Percentiles rank a stretch among this genome's conserved stretches.
These are phyloP conservation scores for Galago senegalensis DNA, from an alignment of 2,797 vertebrate species.

Conservation along the genomic window DNA sequence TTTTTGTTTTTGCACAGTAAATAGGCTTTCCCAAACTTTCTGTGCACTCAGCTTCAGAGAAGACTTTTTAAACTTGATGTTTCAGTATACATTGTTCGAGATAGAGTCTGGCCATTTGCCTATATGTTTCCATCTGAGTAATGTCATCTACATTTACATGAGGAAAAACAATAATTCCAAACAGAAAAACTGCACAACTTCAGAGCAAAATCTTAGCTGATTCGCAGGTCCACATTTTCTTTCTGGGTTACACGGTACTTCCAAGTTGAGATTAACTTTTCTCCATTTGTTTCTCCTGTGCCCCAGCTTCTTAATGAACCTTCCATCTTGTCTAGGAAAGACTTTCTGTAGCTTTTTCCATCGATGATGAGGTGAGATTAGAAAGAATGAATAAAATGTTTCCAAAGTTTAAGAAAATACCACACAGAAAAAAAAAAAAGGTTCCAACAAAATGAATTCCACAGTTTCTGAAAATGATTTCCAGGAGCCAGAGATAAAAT, in stretches of 20 bases:
- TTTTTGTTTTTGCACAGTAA: not conserved
- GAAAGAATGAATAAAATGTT: conserved; percentile 50
- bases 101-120: not conserved
- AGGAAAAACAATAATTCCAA: not conserved
- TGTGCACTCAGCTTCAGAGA: conserved; percentile 4
- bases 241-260: not conserved
- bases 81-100: not conserved
- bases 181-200: not conserved
- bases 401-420: not conserved
- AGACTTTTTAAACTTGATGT: conserved; percentile 19
- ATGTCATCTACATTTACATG: not conserved
- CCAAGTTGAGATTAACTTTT: not conserved
- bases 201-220: not conserved
- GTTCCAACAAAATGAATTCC: not conserved
- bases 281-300: not conserved
- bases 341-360: conserved; percentile 19
- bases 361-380: not conserved
- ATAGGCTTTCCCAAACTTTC: not conserved
- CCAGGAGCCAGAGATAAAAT: not conserved
- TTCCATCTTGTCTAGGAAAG: conserved; percentile 1
- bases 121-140: conserved; percentile 6
- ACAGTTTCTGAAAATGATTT: not conserved
- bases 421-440: not conserved
- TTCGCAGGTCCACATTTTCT: not conserved
- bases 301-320: not conserved